Evolutionary conservation across 2,888 invertebrate species (phyloP), one percentile per base, ranked within the genome.

Genomic region (Erebia aethiops): DNA sequence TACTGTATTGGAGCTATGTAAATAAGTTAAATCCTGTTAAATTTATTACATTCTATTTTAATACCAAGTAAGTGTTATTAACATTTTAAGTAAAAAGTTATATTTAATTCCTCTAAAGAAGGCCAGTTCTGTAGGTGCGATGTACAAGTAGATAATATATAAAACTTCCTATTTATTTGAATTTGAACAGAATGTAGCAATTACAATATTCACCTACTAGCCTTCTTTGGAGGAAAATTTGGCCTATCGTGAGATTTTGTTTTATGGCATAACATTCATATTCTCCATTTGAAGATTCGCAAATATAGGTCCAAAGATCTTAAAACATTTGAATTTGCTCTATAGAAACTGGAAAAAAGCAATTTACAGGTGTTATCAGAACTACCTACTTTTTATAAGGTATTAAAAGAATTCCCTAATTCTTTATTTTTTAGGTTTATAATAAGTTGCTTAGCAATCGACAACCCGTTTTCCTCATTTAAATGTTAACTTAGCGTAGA

Each of bases 11-110:
- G 82, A 77, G 79, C 86, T 87, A 85, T 92, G 91, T 92, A 92
- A 89, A 92, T 92, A 92, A 91, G 90, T 91, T 92, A 84, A 84
- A 90, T 87, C 91, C 90, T 92, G 92, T 92, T 92, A 92, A 91
- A 91, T 85, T 89, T 91, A 90, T 89, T 87, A 92, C 92, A 92
- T 92, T 92, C 92, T 92, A 92, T 92, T 92, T 92, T 91, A 92
- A 84, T 92, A 91, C 87, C 82, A 78, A 84, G 80, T 91, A 92
- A 92, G 92, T 92, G 92, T 92, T 92, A 90, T 87, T 85, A 84
- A 91, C 87, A 86, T 85, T 87, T 90, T 86, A 88, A 90, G 86
- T 85, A 83, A 87, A 85, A 84, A 80, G 67, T 64, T 66, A 56
- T 80, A 81, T 81, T 75, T 78, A 77, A 86, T 87, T 90, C 87